Evolutionary conservation across 2,888 invertebrate genomes (phyloP).

Genomic region (Mylabris sibirica): DNA sequence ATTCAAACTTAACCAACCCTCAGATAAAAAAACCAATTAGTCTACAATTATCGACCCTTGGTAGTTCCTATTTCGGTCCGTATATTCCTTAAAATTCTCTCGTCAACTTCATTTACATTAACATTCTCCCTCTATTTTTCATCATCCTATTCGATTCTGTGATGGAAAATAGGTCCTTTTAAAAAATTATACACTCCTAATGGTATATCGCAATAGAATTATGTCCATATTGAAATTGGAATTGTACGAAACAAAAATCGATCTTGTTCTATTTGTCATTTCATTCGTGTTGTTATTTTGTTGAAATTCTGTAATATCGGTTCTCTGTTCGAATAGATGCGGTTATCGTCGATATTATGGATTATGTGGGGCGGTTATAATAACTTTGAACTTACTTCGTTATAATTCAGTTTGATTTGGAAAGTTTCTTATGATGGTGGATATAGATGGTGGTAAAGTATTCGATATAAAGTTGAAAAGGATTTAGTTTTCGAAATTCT

Average conservation of each 20-base stretch:
- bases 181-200: conserved; percentile 16
- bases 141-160: neutral
- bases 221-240: neutral
- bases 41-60: conserved; percentile 21
- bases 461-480: neutral
- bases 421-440: conserved; percentile 47
- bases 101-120: conserved; percentile 17
- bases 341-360: conserved; percentile 11
- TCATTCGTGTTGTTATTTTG: conserved; percentile 12
- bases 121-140: neutral
- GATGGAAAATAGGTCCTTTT: conserved; percentile 9
- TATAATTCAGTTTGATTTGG: conserved; percentile 56
- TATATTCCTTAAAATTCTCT: conserved; percentile 12
- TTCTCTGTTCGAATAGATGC: conserved; percentile 20
- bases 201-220: conserved; percentile 17
- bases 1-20: neutral
- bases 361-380: conserved; percentile 22
- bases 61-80: neutral
- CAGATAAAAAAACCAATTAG: conserved; percentile 20
- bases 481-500: conserved; percentile 1
- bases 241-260: conserved; percentile 2
- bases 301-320: conserved; percentile 29
- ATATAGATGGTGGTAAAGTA: conserved; percentile 21
- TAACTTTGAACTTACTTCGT: conserved; percentile 57
- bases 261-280: neutral